These are phyloP conservation scores for Ardeotis arabs DNA, from an alignment of 2,113 vertebrate species.

Conservation along the genomic window DNA sequence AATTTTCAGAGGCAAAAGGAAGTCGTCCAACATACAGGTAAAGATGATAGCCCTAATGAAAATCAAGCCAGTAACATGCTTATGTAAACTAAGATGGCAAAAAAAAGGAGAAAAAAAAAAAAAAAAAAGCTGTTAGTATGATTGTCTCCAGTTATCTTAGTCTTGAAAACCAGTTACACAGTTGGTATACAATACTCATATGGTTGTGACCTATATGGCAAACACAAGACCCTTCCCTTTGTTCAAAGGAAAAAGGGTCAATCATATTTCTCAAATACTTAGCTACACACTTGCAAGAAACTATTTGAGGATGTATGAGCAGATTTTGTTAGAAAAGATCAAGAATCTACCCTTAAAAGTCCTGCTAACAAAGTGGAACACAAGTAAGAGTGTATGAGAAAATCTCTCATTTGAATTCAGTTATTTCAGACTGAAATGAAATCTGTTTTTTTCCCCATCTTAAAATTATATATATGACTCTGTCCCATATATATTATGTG, in stretches of 20 bases:
- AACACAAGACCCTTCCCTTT: neutral
- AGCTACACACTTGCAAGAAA: neutral
- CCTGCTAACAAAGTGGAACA: neutral
- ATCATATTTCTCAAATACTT: neutral
- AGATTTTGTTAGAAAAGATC: neutral
- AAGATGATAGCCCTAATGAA: neutral
- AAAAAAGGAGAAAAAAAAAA: neutral
- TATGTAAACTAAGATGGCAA: neutral
- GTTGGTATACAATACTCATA: neutral
- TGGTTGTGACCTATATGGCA: neutral
- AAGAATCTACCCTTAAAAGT: neutral
- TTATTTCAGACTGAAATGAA: neutral
- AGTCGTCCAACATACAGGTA: neutral
- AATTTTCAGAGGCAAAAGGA: neutral
- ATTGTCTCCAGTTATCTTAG: neutral
- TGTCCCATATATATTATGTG: neutral
- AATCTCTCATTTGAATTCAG: neutral
- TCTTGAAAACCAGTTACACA: neutral
- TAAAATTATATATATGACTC: neutral
- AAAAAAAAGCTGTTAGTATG: neutral
- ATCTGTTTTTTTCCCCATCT: neutral
- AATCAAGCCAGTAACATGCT: neutral
- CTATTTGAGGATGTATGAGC: neutral
- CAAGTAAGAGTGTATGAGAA: neutral
- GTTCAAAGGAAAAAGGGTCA: neutral